Base-by-base conservation (phyloP, 2,888 invertebrate genomes). In the Bombyx huttoni region DNA sequence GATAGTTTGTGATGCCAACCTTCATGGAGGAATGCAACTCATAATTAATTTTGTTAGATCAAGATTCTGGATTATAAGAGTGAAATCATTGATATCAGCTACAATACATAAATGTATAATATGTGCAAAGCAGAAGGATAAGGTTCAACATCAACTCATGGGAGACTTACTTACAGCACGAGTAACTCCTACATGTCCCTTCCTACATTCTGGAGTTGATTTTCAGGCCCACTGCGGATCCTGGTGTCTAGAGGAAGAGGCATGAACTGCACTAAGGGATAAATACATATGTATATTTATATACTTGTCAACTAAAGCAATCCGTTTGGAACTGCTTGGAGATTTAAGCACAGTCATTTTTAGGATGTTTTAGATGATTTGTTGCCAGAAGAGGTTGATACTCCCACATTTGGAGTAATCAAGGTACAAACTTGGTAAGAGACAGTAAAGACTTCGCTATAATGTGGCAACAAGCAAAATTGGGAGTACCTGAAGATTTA, bases 401-500 rank as follows among this genome's bases (percentile, higher is more conserved):
- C 14, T 14, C 7, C 34, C 34, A 47, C 13, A 46, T 50, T 46
- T 50, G 45, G 12, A 50, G 46, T 46, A 46, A 50, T n/a, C 14
- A 50, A n/a, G 50, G 50, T 8, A 50, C 50, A 3, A 50, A 50
- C 14, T 50, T 50, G 8, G 50, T 50, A 13, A 46, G 45, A 8
- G 46, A 14, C 13, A 50, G 46, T 46, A 50, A 24, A 50, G 14
- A n/a, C 24, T 40, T 50, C 14, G 13, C 24, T 12, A 50, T 13
- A 13, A 35, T 35, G 13, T 49, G 34, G n/a, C 7, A 45, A n/a
- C 14, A 34, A 13, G 40, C 45, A 13, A 50, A 13, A 45, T 33
- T 50, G 45, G 46, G 9, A 49, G 10, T 51, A 49, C 2, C 53
- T 57, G 12, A 14, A 47, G 7, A 40, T 47, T 8, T 35, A 52